Evolutionary conservation across 1,140 invertebrate species (phyloP).

Genomic region (Anoplolepis gracilipes): DNA sequence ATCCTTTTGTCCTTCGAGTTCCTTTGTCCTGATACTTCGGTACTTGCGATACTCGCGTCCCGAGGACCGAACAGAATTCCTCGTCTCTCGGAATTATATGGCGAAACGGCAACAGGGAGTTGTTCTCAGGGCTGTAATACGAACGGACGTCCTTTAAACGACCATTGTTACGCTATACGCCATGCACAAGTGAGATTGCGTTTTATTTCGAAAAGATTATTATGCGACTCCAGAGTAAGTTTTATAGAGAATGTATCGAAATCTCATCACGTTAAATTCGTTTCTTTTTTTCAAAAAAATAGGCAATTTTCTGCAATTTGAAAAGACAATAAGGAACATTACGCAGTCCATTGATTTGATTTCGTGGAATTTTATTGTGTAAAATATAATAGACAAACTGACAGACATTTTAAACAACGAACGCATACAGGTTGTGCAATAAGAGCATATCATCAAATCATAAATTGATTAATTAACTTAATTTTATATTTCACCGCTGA

Average conservation of each 20-base stretch:
- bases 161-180: constrained; percentile 21
- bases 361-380: constrained; percentile 18
- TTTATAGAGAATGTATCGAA: not conserved
- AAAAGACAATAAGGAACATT: not conserved
- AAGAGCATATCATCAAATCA: constrained; percentile 1
- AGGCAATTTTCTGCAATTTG: not conserved
- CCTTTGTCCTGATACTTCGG: constrained; percentile 68
- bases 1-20: constrained; percentile 70
- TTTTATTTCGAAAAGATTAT: constrained; percentile 16
- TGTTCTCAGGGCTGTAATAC: constrained; percentile 68
- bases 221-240: not conserved
- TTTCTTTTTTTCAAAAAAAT: not conserved
- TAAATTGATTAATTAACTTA: constrained; percentile 28
- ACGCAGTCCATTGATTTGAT: not conserved
- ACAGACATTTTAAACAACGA: not conserved
- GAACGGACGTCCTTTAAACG: constrained; percentile 43
- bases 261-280: not conserved
- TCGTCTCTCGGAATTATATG: constrained; percentile 67
- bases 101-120: constrained; percentile 60
- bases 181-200: not conserved
- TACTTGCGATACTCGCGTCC: constrained; percentile 59
- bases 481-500: constrained; percentile 1
- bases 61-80: constrained; percentile 66
- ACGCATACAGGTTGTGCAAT: not conserved
- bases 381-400: not conserved